Evolutionary conservation across 1,140 invertebrate species (phyloP), one percentile per base, ranked within the genome.

Genomic region (Acyrthosiphon pisum): DNA sequence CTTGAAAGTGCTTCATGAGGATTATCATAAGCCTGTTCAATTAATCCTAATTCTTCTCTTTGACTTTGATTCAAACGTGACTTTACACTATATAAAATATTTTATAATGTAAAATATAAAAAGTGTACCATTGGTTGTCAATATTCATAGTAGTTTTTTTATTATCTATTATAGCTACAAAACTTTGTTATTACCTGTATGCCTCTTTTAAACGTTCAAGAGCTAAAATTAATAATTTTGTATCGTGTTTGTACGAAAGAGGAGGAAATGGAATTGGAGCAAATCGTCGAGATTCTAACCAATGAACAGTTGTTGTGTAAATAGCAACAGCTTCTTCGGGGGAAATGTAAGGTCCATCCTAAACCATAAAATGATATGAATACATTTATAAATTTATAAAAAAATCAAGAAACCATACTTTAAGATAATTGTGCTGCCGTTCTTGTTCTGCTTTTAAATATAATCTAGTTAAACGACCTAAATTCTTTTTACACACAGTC

Each of bases 1-100:
- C 99, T 97, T 1, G 99, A 99, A 88, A 99, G 95, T 3, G 99
- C 99, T 95, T 99, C 99, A 94, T 99, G 99, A 93, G 99, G 99
- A 96, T 99, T 99, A 95, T 99, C 99, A 95, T 99, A 99, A 0
- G 99, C 99, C 95, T 99, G 99, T 95, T 99, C 99, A 94, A 99
- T 99, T 3, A 99, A 96, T 37, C 99, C 99, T 37, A 99, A 95
- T 95, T 99, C 99, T 96, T 99, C 99, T 94, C 99, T 96, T 95
- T 99, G 99, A 94, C 99, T 99, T 95, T 99, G 99, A 96, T 99
- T 99, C 86, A 99, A 95, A 56, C 99, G 96, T 9, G 99, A 99
- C 95, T 99, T 99, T 0, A 99, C 99, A 95, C 99, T 99, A 88
- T 1, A 60, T 68, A 86, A 56, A 35, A 93, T 76, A 48, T 30